A percentile compares a stretch with the other conserved stretches of the same genome.
Conservation (phyloP, 2,797 vertebrate genomes). For the Pipistrellus nathusii region DNA sequence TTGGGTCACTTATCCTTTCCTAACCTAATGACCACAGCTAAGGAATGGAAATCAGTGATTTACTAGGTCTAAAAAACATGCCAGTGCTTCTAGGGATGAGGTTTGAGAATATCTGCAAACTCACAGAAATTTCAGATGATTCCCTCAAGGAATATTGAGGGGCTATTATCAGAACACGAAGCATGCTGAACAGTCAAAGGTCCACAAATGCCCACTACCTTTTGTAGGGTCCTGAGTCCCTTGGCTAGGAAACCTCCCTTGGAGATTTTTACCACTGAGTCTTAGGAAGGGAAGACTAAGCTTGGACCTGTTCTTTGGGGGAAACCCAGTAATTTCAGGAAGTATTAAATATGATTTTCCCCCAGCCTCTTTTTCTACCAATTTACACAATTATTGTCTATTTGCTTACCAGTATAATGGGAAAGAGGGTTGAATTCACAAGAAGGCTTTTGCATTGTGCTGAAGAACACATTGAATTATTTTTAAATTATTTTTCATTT, state of each 20-base stretch:
- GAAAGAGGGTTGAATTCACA: neutral
- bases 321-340: neutral
- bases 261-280: neutral
- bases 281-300: neutral
- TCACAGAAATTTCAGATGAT: neutral
- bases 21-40: neutral
- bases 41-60: neutral
- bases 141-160: neutral
- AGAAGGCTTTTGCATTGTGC: neutral
- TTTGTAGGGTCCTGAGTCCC: neutral
- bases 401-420: neutral
- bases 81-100: neutral
- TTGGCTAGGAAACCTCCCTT: neutral
- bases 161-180: neutral
- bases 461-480: neutral
- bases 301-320: neutral
- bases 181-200: neutral
- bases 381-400: neutral
- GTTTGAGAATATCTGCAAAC: neutral
- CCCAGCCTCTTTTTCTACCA: neutral
- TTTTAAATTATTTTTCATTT: constrained; percentile 47
- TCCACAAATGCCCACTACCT: neutral
- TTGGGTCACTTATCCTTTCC: neutral
- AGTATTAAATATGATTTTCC: neutral
- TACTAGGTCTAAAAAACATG: neutral